Evolutionary conservation across 2,888 invertebrate genomes (phyloP).

Genomic region (Creontiades dilutus): DNA sequence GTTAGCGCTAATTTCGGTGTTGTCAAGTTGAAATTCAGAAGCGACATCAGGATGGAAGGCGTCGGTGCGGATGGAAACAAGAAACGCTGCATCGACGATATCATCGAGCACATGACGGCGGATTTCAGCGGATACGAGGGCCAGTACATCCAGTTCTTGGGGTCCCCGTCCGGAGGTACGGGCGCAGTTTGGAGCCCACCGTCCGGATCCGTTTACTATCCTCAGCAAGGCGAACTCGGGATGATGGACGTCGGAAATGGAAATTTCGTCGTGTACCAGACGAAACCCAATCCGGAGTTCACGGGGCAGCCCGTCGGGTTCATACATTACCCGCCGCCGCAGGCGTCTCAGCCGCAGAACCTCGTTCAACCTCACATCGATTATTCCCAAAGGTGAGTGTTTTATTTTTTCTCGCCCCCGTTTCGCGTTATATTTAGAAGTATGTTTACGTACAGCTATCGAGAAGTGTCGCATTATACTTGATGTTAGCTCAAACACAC

Average conservation of each 20-base stretch:
- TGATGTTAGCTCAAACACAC: no score
- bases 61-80: slow-evolving; percentile 18
- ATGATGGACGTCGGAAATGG: slow-evolving; percentile 79
- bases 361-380: slow-evolving; percentile 72
- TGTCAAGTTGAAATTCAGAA: background rate
- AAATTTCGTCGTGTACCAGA: slow-evolving; percentile 77
- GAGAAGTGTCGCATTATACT: no score
- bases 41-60: slow-evolving; percentile 13
- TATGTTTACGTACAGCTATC: no score
- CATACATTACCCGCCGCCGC: slow-evolving; percentile 73
- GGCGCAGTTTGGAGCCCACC: slow-evolving; percentile 39
- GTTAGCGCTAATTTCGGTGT: background rate
- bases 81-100: slow-evolving; percentile 80
- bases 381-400: slow-evolving; percentile 72
- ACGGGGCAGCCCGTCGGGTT: slow-evolving; percentile 73
- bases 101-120: slow-evolving; percentile 82
- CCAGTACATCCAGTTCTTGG: slow-evolving; percentile 81
- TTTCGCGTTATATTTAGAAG: background rate
- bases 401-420: background rate
- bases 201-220: slow-evolving; percentile 68
- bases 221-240: slow-evolving; percentile 76
- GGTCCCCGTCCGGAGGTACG: slow-evolving; percentile 78
- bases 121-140: slow-evolving; percentile 82
- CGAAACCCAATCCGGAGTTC: slow-evolving; percentile 72
- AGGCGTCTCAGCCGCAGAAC: slow-evolving; percentile 46